A percentile compares a stretch with the other conserved stretches of the same genome.
Conservation (phyloP, 2,888 invertebrate genomes). For the Apamea crenata region DNA sequence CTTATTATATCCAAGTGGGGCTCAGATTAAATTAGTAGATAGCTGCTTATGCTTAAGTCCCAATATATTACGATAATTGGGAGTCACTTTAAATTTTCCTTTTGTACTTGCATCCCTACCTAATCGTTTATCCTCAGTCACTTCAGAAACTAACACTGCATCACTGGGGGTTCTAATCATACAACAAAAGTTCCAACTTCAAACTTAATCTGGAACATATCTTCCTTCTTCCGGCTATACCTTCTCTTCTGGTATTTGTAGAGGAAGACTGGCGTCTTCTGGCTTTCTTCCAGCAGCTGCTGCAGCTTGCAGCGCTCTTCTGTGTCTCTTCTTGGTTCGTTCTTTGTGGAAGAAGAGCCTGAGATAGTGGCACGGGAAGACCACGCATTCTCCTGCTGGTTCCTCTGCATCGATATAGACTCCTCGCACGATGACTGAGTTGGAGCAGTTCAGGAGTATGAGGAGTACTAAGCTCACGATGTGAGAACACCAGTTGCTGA, state of each 20-base stretch:
- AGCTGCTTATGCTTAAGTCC: constrained; percentile 13
- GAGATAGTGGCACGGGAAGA: constrained; percentile 96
- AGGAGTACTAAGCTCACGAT: constrained; percentile 93
- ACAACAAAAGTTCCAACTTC: constrained; percentile 49
- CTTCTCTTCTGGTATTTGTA: constrained; percentile 85
- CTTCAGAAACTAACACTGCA: constrained; percentile 54
- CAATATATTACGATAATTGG: constrained; percentile 4
- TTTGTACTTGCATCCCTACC: constrained; percentile 44
- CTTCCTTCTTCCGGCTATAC: constrained; percentile 73
- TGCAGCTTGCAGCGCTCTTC: constrained; percentile 79
- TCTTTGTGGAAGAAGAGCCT: constrained; percentile 94
- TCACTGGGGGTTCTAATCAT: constrained; percentile 54
- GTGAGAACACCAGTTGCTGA: constrained; percentile 96
- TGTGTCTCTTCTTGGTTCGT: constrained; percentile 91
- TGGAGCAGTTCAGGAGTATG: constrained; percentile 95
- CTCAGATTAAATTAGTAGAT: background rate
- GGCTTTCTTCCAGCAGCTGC: constrained; percentile 78
- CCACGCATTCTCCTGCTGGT: constrained; percentile 94
- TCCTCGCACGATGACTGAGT: constrained; percentile 96
- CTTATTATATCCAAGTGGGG: background rate
- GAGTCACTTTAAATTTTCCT: constrained; percentile 9
- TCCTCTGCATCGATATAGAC: constrained; percentile 97
- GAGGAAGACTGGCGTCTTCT: constrained; percentile 82
- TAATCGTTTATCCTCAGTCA: constrained; percentile 40
- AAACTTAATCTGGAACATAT: constrained; percentile 31